phyloP scores from a whole-genome alignment of 2,113 vertebrate species.

The Carassius carassius region DNA sequence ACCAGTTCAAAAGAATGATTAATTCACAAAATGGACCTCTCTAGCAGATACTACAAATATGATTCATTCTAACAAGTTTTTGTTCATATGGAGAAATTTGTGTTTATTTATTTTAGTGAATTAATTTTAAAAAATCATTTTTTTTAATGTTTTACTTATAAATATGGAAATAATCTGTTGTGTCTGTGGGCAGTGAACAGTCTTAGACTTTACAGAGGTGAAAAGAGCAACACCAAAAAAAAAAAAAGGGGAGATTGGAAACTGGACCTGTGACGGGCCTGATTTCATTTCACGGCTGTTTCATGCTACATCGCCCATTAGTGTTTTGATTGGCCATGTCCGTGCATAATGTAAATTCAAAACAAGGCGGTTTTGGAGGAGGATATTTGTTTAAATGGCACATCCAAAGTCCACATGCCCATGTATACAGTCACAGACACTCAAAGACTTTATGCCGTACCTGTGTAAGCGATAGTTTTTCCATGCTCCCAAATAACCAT shows the following conservation, averaged over 20 bases:
- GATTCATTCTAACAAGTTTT: background rate
- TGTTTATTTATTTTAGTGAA: background rate
- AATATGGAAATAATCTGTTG: background rate
- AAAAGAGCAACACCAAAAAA: conserved; percentile 48
- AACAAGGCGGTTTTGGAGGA: conserved; percentile 67
- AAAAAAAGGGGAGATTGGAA: conserved; percentile 54
- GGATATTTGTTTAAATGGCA: conserved; percentile 66
- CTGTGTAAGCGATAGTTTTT: conserved; percentile 40
- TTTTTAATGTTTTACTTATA: conserved; percentile 8
- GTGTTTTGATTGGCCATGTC: conserved; percentile 72
- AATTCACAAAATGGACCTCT: background rate
- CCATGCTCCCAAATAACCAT: conserved; percentile 34
- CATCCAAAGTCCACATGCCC: conserved; percentile 65
- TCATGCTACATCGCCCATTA: conserved; percentile 73
- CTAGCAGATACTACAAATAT: background rate
- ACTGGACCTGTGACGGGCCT: conserved; percentile 56
- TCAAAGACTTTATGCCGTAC: conserved; percentile 43
- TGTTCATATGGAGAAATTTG: background rate
- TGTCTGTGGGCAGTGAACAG: conserved; percentile 1
- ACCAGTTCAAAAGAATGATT: background rate
- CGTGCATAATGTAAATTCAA: conserved; percentile 70
- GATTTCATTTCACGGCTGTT: conserved; percentile 77
- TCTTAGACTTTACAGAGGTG: conserved; percentile 40
- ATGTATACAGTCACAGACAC: conserved; percentile 52
- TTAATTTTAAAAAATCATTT: too few relatives aligned